Evolutionary conservation across 2,113 vertebrate genomes (phyloP), one percentile per base, ranked within the genome.

Genomic region (Xenotilapia caudafasciata): DNA sequence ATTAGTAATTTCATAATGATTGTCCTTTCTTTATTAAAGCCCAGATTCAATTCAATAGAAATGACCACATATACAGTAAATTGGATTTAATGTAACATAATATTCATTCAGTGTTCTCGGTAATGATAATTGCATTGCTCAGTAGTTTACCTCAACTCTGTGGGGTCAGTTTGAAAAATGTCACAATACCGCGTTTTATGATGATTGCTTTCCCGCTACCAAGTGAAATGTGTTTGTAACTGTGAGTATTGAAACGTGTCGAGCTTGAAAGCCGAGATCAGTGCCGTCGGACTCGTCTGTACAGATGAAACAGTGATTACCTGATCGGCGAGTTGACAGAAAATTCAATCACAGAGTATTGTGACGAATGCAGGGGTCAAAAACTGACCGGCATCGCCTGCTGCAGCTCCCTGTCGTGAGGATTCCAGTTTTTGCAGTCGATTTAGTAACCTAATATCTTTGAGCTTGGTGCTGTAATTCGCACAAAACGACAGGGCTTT

Each of bases 121-220:
- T 91, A 87, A 91, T 90, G 86, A 84, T 80, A 68, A 93, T 86
- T 45, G 73, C 45, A 77, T 77, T 77, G 73, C 73, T 77, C 45
- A 77, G 73, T 51, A 77, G 73, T 51, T 77, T 77, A 51, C 73
- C 45, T 77, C 73, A 77, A 51, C 45, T 77, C 73, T 77, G 73
- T 77, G 45, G 45, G 62, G 73, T 51, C 73, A 77, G 26, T 77
- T 51, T 77, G 73, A 77, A 77, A 77, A 31, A 77, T 77, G 73
- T n/a, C 45, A 77, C 45, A 84, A 14, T 40, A 14, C 10, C 77
- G 28, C 65, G n/a, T 83, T 49, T 31, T 42, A 82, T 60, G 83
- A 68, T 83, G 54, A 54, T 79, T 79, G 21, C 15, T 53, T 86
- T 55, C 65, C 75, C 19, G 42, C 35, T 33, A 33, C 73, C 45